Conservation (phyloP, 2,797 vertebrate species). For the Lates japonicus region DNA sequence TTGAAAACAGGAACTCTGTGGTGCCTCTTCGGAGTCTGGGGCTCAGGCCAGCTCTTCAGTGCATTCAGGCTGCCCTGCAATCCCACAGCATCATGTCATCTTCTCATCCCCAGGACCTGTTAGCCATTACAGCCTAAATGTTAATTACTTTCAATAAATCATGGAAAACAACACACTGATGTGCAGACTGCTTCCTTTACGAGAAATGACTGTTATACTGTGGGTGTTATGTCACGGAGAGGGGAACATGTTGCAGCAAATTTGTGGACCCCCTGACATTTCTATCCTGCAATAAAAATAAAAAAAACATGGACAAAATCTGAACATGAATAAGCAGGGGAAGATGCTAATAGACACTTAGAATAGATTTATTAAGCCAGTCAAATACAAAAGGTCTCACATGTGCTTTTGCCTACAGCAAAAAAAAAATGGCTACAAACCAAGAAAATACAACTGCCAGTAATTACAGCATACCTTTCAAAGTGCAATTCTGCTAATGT, state of each 20-base stretch:
- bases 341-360: conserved; percentile 79
- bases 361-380: conserved; percentile 90
- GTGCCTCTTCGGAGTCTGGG: conserved; percentile 87
- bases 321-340: conserved; percentile 42
- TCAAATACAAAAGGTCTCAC: conserved; percentile 91
- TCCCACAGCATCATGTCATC: conserved; percentile 76
- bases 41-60: conserved; percentile 87
- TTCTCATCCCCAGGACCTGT: conserved; percentile 71
- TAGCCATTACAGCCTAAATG: conserved; percentile 41
- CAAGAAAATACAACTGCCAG: conserved; percentile 84
- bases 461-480: conserved; percentile 83
- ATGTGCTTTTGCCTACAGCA: conserved; percentile 87
- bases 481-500: conserved; percentile 81
- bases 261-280: background rate
- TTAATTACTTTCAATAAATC: conserved; percentile 81
- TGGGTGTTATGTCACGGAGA: background rate
- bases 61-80: conserved; percentile 91
- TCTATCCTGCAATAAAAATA: background rate
- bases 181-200: conserved; percentile 26
- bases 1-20: conserved; percentile 90
- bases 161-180: conserved; percentile 35
- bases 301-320: conserved; percentile 2
- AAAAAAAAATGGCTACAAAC: conserved; percentile 74
- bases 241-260: background rate
- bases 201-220: background rate